Conservation (phyloP, 2,888 invertebrate species). For the Gryllus longicercus region DNA sequence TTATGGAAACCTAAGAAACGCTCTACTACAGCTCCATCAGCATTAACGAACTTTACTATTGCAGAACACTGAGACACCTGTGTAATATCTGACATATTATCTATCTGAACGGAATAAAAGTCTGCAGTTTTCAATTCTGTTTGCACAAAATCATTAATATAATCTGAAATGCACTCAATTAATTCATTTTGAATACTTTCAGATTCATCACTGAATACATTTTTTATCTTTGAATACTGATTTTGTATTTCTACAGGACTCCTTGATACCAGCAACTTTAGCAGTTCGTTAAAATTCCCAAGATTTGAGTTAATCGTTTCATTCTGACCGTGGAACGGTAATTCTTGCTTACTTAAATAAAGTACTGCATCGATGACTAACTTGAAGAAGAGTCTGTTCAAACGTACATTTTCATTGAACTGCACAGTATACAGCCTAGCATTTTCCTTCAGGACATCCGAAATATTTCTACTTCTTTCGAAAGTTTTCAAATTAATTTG, state of each 20-base stretch:
- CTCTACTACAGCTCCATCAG: background rate
- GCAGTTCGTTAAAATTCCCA: constrained; percentile 37
- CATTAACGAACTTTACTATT: constrained; percentile 20
- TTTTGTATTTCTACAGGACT: constrained; percentile 35
- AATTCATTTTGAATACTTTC: too few relatives aligned
- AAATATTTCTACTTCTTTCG: background rate
- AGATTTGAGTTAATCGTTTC: constrained; percentile 32
- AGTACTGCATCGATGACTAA: constrained; percentile 33
- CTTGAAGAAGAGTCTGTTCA: constrained; percentile 29
- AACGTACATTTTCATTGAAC: background rate
- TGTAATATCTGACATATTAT: constrained; percentile 19
- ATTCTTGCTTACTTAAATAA: constrained; percentile 36
- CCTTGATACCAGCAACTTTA: constrained; percentile 30
- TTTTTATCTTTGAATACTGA: constrained; percentile 37
- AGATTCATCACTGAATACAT: constrained; percentile 28
- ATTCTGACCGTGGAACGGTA: constrained; percentile 32
- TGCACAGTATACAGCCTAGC: constrained; percentile 31
- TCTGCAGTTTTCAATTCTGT: constrained; percentile 24
- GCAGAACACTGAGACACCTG: constrained; percentile 20
- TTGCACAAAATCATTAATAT: too few relatives aligned
- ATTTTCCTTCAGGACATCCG: constrained; percentile 32
- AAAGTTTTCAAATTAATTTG: background rate
- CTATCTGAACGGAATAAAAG: constrained; percentile 38
- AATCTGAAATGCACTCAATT: too few relatives aligned
- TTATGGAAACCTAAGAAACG: too few relatives aligned